These are phyloP conservation scores for Tenthredo mesomela DNA, from an alignment of 2,888 invertebrate species.

Conservation along the genomic window DNA sequence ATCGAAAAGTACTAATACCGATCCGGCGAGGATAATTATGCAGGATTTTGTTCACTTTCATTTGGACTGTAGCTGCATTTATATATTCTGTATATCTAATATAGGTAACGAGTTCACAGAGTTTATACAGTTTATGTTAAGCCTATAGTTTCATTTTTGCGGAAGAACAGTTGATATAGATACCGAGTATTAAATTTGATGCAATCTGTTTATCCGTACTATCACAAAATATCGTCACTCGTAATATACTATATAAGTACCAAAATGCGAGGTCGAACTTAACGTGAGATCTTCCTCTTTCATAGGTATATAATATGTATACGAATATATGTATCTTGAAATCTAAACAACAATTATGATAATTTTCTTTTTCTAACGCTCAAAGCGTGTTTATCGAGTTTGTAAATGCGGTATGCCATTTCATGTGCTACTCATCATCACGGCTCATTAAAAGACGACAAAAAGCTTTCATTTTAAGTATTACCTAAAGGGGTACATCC, in stretches of 20 bases:
- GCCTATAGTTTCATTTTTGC: neutral
- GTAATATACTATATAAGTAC: conserved; percentile 14
- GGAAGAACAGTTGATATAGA: neutral
- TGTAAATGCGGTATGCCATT: neutral
- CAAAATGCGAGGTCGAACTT: conserved; percentile 12
- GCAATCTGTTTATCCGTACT: neutral
- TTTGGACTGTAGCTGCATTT: neutral
- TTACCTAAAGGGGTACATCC: too few relatives aligned
- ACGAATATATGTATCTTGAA: conserved; percentile 1
- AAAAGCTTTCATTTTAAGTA: neutral
- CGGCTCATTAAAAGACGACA: neutral
- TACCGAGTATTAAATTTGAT: neutral
- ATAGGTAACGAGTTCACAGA: neutral
- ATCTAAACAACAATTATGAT: neutral
- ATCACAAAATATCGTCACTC: neutral
- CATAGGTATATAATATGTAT: neutral
- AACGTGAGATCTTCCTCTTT: neutral
- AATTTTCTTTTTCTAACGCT: neutral
- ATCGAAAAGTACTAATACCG: too few relatives aligned
- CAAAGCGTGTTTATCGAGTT: neutral
- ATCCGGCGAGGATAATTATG: too few relatives aligned
- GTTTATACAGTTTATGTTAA: neutral
- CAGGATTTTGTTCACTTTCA: too few relatives aligned
- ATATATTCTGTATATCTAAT: neutral
- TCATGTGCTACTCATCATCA: neutral